Evolutionary conservation across 64 coral and sea anemone species (phyloP).

Genomic region (Montipora cactus): DNA sequence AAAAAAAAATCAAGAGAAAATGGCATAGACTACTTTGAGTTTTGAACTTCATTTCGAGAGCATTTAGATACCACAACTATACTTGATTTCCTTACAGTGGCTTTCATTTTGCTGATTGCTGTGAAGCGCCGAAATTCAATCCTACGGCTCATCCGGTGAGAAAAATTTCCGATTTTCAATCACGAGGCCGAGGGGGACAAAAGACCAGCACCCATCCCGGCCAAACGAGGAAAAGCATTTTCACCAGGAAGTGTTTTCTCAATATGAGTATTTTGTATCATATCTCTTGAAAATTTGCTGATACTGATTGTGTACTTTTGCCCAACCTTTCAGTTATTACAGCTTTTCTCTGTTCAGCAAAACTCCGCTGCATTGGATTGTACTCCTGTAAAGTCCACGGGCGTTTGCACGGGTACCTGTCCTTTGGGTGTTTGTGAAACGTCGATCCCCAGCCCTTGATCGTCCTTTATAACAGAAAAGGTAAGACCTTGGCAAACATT

Average conservation of each 20-base stretch:
- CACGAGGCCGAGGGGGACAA: background rate
- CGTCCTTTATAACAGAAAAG: too few species aligned
- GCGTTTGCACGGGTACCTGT: conserved; percentile 27
- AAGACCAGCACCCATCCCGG: background rate
- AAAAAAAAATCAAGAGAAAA: background rate
- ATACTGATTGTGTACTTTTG: too few species aligned
- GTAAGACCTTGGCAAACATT: too few species aligned
- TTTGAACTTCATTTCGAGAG: conserved; percentile 7
- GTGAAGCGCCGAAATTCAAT: background rate
- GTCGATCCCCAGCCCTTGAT: too few species aligned
- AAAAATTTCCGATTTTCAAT: background rate
- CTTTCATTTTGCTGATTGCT: background rate
- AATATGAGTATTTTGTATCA: too few species aligned
- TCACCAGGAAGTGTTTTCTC: background rate
- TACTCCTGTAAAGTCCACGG: conserved; percentile 12
- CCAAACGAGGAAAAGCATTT: background rate
- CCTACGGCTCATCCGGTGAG: background rate
- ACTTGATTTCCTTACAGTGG: background rate
- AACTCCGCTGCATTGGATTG: too few species aligned
- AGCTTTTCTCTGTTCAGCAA: too few species aligned
- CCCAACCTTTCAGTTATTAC: too few species aligned
- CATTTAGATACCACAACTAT: background rate
- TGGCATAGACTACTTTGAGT: background rate
- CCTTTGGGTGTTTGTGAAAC: too few species aligned
- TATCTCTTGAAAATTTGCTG: too few species aligned